Percentiles rank a stretch among this genome's conserved stretches.
phyloP scores from a whole-genome alignment of 2,888 invertebrate species.

The Scaeva pyrastri region DNA sequence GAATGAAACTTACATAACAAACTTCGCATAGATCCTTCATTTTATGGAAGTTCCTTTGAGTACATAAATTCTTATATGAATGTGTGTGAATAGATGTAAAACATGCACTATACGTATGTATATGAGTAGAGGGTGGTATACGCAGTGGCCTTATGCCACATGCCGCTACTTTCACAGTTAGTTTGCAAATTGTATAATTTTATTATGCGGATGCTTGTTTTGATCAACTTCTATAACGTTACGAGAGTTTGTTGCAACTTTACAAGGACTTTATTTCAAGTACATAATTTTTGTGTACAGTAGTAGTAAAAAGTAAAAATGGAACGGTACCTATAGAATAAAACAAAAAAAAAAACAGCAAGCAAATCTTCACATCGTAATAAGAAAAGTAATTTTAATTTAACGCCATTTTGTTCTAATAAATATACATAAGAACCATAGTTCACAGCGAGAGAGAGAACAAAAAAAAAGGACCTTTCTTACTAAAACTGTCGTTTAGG shows the following conservation, averaged over 20 bases:
- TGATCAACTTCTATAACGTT: slow-evolving; percentile 49
- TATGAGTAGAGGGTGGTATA: too few relatives aligned
- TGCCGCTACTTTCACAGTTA: not conserved
- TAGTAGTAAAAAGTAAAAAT: too few relatives aligned
- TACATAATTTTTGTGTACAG: too few relatives aligned
- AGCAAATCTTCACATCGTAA: slow-evolving; percentile 62
- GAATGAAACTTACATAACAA: not conserved
- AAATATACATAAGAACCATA: slow-evolving; percentile 22
- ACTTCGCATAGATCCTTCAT: slow-evolving; percentile 3
- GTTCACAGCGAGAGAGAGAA: not conserved
- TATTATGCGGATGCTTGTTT: slow-evolving; percentile 43
- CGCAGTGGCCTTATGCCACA: not conserved
- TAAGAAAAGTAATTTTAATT: slow-evolving; percentile 60
- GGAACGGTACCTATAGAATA: not conserved
- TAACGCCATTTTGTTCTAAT: slow-evolving; percentile 54
- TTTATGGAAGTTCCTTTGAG: slow-evolving; percentile 26
- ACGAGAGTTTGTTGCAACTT: slow-evolving; percentile 30
- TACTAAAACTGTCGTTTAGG: slow-evolving; percentile 18
- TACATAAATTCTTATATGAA: not conserved
- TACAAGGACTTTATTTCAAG: not conserved
- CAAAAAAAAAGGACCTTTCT: slow-evolving; percentile 32
- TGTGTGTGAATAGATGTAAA: too few relatives aligned
- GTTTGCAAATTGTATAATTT: slow-evolving; percentile 47
- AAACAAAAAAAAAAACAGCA: slow-evolving; percentile 14
- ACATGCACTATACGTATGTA: slow-evolving; percentile 25